Evolutionary conservation across 2,888 invertebrate genomes (phyloP).

Genomic region (Hermodice carunculata): DNA sequence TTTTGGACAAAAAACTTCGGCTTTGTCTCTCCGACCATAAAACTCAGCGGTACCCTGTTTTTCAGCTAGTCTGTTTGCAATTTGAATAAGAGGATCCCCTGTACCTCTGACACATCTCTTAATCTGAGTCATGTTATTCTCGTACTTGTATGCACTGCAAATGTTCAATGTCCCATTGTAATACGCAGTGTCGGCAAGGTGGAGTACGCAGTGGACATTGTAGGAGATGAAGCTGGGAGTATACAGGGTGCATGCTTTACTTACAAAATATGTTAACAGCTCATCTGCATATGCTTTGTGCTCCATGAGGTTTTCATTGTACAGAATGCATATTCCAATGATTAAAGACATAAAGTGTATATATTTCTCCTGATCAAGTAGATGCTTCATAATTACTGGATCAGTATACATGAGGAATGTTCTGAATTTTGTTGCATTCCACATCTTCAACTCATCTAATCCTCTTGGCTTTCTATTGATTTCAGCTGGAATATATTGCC

Average conservation of each 20-base stretch:
- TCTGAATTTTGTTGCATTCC: neutral
- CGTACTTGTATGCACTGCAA: neutral
- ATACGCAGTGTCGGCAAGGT: neutral
- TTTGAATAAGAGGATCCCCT: neutral
- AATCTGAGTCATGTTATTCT: neutral
- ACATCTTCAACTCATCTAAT: neutral
- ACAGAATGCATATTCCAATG: neutral
- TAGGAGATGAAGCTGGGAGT: no score
- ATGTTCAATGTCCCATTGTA: neutral
- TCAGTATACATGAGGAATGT: neutral
- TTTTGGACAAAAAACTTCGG: no score
- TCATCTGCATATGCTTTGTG: neutral
- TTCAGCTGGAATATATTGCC: neutral
- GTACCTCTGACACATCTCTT: neutral
- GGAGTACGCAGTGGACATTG: neutral
- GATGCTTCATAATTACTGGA: neutral
- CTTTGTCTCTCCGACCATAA: no score
- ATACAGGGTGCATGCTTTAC: neutral
- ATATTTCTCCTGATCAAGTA: neutral
- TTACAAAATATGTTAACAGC: neutral
- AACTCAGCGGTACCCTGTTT: no score
- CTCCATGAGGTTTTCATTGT: neutral
- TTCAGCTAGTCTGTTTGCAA: neutral
- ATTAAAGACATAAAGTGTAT: neutral
- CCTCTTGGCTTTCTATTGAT: slow-evolving; percentile 2